Base-by-base conservation (phyloP, 2,113 vertebrate species). In the Oncorhynchus keta region DNA sequence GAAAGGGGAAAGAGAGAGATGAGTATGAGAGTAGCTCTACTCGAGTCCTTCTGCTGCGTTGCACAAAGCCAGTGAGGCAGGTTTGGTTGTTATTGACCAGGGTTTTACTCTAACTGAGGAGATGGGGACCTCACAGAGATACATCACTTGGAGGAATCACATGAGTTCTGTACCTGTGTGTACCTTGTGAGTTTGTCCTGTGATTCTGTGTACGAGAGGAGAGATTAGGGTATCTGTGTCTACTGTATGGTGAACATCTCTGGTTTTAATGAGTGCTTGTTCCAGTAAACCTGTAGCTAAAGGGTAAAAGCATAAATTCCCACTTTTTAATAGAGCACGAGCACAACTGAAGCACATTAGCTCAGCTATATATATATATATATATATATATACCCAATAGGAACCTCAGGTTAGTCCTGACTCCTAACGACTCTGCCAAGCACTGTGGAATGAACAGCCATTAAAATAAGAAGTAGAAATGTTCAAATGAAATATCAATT, bases 401-500 rank as follows among this genome's bases (percentile, higher is more conserved):
- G 76, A 87, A 82, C 79, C 86, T 80, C 16, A 6, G 64, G 81
- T 73, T 68, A 79, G 79, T 76, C 79, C 81, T n/a, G 26, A 55
- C 18, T 62, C 20, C 77, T 81, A 84, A 81, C 74, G 78, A 68
- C 79, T 68, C 70, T 62, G 75, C 68, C 72, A 83, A 80, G 78
- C 74, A 70, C 78, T 59, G 75, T 48, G 78, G 84, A 69, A 72
- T 84, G 81, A 89, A 85, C 83, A 81, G 84, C 79, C 84, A 79
- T 90, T 89, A 85, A 91, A 86, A 89, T 88, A 89, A 89, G 89
- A 87, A 90, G 92, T 89, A 89, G 87, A 90, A 85, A 90, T 84
- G 83, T 90, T 86, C 80, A 89, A 92, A 91, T 93, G 88, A 92
- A 93, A 92, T 88, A 91, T 91, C 91, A 92, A 91, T 93, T 93